Evolutionary conservation across 2,113 vertebrate genomes (phyloP).

Genomic region (human): DNA sequence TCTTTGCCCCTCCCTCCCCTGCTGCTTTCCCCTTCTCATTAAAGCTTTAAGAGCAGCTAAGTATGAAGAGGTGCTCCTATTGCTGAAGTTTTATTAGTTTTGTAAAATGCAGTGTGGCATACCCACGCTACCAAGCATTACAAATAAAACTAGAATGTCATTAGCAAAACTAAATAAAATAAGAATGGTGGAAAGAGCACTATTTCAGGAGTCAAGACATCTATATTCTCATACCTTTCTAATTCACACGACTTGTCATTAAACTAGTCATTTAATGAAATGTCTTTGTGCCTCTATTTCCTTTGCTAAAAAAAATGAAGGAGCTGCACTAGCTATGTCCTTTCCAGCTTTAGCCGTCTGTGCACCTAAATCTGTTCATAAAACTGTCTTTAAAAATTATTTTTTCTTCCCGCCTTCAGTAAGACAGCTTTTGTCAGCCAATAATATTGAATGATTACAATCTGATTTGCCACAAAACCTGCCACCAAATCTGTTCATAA

Average conservation of each 20-base stretch:
- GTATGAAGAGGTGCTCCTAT: not conserved
- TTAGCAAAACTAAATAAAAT: not conserved
- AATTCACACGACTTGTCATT: not conserved
- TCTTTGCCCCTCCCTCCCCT: not conserved
- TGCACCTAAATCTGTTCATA: not conserved
- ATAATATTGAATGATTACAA: not conserved
- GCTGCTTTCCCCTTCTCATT: not conserved
- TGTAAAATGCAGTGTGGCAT: not conserved
- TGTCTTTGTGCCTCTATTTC: not conserved
- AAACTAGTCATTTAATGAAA: not conserved
- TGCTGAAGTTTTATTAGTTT: slow-evolving; percentile 30
- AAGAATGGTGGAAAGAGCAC: not conserved
- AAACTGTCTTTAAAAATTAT: not conserved
- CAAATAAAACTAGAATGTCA: not conserved
- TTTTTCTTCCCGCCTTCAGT: not conserved
- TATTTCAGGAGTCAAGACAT: not conserved
- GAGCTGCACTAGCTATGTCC: too few species aligned
- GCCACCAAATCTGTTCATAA: not conserved
- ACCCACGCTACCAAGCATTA: not conserved
- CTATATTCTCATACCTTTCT: not conserved
- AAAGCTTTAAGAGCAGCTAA: not conserved
- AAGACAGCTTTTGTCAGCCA: slow-evolving; percentile 21
- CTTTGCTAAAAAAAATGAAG: not conserved
- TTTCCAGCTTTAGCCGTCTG: not conserved
- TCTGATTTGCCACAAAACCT: not conserved